Percentiles rank a stretch among this genome's conserved stretches.
Evolutionary conservation across 2,797 vertebrate genomes (phyloP).

Genomic region (Pseudochaenichthys georgianus): DNA sequence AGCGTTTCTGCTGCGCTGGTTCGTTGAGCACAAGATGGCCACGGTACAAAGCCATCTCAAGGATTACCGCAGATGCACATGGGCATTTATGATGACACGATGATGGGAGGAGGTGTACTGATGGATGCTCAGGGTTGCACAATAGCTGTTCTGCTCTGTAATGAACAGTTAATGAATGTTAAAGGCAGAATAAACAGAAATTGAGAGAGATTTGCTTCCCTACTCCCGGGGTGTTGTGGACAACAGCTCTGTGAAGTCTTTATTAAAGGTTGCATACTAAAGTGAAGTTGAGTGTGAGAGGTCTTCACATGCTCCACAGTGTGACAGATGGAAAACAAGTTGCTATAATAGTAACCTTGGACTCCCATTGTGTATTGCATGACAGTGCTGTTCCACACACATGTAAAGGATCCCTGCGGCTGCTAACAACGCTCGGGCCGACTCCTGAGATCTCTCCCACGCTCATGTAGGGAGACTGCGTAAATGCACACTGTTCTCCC

Average conservation of each 20-base stretch:
- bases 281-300: conserved; percentile 6
- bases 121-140: background rate
- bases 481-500: conserved; percentile 71
- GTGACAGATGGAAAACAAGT: conserved; percentile 5
- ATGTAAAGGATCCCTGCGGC: conserved; percentile 60
- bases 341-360: conserved; percentile 18
- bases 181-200: conserved; percentile 27
- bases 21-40: conserved; percentile 59
- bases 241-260: conserved; percentile 18
- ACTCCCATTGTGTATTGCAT: conserved; percentile 34
- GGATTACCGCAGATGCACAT: conserved; percentile 43
- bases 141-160: conserved; percentile 16
- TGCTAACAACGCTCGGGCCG: conserved; percentile 59
- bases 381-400: conserved; percentile 48
- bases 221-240: conserved; percentile 20
- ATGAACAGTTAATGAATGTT: conserved; percentile 27
- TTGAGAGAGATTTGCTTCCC: conserved; percentile 11
- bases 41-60: conserved; percentile 40
- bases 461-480: conserved; percentile 67
- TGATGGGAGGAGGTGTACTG: conserved; percentile 9
- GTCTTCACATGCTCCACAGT: background rate
- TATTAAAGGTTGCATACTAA: conserved; percentile 17
- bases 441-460: conserved; percentile 72
- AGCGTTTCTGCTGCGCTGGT: conserved; percentile 44
- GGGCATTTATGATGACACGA: conserved; percentile 27